A percentile compares a stretch with the other conserved stretches of the same genome.
Evolutionary conservation across 2,113 vertebrate species (phyloP).

Genomic region (Serinus canaria): DNA sequence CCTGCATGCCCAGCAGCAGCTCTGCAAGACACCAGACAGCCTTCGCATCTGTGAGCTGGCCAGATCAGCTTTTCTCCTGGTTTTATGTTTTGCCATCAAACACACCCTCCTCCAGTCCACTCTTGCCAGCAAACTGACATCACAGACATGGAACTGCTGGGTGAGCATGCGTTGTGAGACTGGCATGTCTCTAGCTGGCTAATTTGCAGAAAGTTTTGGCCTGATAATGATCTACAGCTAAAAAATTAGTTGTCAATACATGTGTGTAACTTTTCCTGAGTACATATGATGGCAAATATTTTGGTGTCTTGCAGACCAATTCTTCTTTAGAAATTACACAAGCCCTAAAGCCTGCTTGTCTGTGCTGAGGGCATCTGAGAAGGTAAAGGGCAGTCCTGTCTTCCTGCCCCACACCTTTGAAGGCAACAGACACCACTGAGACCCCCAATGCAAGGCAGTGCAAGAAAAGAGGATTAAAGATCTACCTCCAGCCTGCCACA

Average conservation of each 20-base stretch:
- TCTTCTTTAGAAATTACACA: not conserved
- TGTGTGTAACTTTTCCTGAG: not conserved
- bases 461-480: not conserved
- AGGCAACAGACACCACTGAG: not conserved
- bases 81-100: not conserved
- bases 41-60: not conserved
- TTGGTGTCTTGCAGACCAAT: not conserved
- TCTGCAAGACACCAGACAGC: accelerated
- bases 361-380: not conserved
- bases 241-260: not conserved
- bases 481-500: not conserved
- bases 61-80: not conserved
- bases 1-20: not conserved
- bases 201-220: not conserved
- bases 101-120: accelerated
- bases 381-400: not conserved
- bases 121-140: not conserved
- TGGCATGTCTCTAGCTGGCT: not conserved
- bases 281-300: not conserved
- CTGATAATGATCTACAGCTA: not conserved
- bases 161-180: not conserved
- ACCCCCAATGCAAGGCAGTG: not conserved
- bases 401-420: not conserved
- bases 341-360: not conserved
- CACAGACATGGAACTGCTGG: not conserved